phyloP scores from a whole-genome alignment of 2,797 vertebrate genomes.

The Parotocinclus haroldoi region DNA sequence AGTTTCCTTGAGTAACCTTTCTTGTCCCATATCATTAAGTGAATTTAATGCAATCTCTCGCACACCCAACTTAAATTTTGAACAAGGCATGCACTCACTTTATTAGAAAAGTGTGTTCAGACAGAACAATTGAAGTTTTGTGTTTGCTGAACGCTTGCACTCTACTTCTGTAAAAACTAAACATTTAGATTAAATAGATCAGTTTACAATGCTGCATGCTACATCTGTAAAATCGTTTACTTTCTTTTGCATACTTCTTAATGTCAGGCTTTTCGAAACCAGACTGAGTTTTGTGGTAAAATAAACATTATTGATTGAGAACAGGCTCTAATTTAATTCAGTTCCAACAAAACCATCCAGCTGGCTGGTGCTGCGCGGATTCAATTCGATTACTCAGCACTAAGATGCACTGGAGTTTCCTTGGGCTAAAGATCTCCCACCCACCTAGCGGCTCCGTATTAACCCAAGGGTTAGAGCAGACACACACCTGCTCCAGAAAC shows the following conservation, averaged over 20 bases:
- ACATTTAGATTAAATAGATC: too few relatives aligned
- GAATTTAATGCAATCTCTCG: too few relatives aligned
- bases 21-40: too few relatives aligned
- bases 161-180: neutral
- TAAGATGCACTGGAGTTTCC: conserved; percentile 28
- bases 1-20: too few relatives aligned
- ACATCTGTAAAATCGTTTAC: conserved; percentile 12
- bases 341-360: conserved; percentile 21
- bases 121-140: neutral
- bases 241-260: conserved; percentile 8
- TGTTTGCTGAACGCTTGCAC: neutral
- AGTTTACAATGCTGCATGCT: conserved; percentile 1
- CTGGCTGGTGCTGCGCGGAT: conserved; percentile 32
- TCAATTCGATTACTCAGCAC: conserved; percentile 51
- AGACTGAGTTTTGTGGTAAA: conserved; percentile 24
- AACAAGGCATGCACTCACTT: neutral
- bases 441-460: conserved; percentile 34
- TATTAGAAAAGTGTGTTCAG: neutral
- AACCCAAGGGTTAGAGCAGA: conserved; percentile 32
- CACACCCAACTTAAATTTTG: too few relatives aligned
- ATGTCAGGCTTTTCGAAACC: conserved; percentile 7
- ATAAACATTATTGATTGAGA: conserved; percentile 34
- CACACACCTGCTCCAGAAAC: conserved; percentile 27
- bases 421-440: conserved; percentile 41
- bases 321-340: conserved; percentile 16